These are phyloP conservation scores for Syrista parreyssii DNA, from an alignment of 2,888 invertebrate species.

Conservation along the genomic window DNA sequence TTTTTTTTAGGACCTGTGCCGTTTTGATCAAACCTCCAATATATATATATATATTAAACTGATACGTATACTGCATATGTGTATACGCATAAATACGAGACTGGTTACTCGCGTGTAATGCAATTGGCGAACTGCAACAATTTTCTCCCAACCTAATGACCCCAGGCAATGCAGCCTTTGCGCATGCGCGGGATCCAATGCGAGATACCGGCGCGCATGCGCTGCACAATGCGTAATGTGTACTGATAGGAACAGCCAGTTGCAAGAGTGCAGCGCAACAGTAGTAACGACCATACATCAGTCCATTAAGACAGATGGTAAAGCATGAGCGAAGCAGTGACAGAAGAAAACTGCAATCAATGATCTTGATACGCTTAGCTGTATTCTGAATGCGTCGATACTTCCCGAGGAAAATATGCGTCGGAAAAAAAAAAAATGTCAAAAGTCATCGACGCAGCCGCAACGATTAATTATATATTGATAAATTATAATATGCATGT, in stretches of 20 bases:
- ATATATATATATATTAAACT: neutral
- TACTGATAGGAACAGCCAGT: neutral
- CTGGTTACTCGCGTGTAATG: neutral
- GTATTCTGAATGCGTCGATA: too few species aligned
- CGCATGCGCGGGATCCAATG: neutral
- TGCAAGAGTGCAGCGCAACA: neutral
- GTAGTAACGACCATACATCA: neutral
- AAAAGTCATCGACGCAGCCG: neutral
- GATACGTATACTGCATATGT: too few species aligned
- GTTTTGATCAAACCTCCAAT: too few species aligned
- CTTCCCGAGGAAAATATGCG: too few species aligned
- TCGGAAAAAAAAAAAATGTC: too few species aligned
- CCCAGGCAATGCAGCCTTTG: neutral
- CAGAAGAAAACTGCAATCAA: too few species aligned
- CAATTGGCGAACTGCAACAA: neutral
- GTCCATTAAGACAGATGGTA: too few species aligned
- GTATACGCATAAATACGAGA: neutral
- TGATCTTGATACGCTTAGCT: too few species aligned
- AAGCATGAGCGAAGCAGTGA: too few species aligned
- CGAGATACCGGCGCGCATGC: neutral
- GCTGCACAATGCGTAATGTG: neutral
- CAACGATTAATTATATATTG: neutral
- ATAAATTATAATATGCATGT: neutral
- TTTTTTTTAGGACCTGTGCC: neutral
- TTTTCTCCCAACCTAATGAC: neutral